These are phyloP conservation scores for Dysmachus trigonus DNA, from an alignment of 2,888 invertebrate species.

Conservation along the genomic window DNA sequence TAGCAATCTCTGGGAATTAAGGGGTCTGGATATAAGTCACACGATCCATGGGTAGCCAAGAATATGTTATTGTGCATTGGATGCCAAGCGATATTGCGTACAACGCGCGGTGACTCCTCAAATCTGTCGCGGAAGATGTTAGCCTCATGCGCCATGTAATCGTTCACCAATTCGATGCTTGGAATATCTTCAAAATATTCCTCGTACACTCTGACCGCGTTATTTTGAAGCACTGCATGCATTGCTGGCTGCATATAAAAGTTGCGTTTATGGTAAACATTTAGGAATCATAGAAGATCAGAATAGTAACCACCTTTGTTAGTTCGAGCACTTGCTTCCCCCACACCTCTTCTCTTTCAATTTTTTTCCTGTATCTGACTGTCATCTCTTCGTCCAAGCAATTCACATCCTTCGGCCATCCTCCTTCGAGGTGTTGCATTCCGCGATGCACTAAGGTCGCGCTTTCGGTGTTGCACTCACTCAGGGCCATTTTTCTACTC, in stretches of 20 bases:
- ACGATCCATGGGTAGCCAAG: background rate
- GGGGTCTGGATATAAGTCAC: background rate
- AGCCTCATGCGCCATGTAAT: conserved; percentile 69
- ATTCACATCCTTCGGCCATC: conserved; percentile 83
- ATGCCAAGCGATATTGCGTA: background rate
- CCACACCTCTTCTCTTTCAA: conserved; percentile 82
- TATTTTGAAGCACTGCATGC: conserved; percentile 79
- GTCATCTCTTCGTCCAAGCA: conserved; percentile 75
- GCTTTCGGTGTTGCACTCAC: conserved; percentile 59
- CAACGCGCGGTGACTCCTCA: background rate
- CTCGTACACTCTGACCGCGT: conserved; percentile 81
- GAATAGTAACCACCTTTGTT: conserved; percentile 60
- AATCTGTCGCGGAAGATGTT: conserved; percentile 74
- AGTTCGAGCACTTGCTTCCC: conserved; percentile 71
- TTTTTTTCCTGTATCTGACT: conserved; percentile 76
- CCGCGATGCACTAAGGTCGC: conserved; percentile 64
- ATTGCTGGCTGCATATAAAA: conserved; percentile 67
- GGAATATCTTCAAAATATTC: conserved; percentile 73
- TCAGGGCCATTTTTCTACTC: conserved; percentile 63
- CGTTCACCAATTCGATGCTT: conserved; percentile 67
- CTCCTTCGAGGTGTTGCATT: conserved; percentile 81
- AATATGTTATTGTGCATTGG: background rate
- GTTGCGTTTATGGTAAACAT: background rate
- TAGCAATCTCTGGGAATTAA: background rate
- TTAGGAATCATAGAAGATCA: too few relatives aligned